phyloP scores from a whole-genome alignment of 2,797 vertebrate species.

The Anas bahamensis region DNA sequence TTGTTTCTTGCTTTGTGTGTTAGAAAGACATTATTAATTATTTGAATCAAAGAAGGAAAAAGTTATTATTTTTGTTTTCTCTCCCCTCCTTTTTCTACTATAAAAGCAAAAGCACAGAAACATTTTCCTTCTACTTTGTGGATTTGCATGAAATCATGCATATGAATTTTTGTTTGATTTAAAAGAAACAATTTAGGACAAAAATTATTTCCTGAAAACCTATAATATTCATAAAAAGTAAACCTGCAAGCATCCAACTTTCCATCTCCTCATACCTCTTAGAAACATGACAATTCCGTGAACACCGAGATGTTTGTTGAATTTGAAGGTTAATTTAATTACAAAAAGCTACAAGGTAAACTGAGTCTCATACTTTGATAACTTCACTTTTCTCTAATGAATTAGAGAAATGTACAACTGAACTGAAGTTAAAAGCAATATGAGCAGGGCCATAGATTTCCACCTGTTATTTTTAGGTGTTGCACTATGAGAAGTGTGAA shows the following conservation, averaged over 20 bases:
- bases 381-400: neutral
- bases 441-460: neutral
- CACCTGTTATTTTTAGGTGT: neutral
- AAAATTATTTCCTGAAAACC: neutral
- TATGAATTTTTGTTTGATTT: neutral
- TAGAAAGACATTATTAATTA: neutral
- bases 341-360: neutral
- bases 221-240: neutral
- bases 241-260: neutral
- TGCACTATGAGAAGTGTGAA: neutral
- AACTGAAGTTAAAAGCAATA: neutral
- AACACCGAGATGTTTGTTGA: neutral
- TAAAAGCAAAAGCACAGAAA: neutral
- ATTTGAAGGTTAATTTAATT: neutral
- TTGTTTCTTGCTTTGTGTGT: neutral
- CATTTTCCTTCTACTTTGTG: neutral
- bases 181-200: neutral
- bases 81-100: neutral
- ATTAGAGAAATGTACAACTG: neutral
- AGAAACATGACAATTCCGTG: neutral
- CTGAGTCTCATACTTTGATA: neutral
- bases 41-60: neutral
- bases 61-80: neutral
- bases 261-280: neutral
- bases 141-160: neutral